These are phyloP conservation scores for Microtus oregoni DNA, from an alignment of 2,113 vertebrate species.

Conservation along the genomic window DNA sequence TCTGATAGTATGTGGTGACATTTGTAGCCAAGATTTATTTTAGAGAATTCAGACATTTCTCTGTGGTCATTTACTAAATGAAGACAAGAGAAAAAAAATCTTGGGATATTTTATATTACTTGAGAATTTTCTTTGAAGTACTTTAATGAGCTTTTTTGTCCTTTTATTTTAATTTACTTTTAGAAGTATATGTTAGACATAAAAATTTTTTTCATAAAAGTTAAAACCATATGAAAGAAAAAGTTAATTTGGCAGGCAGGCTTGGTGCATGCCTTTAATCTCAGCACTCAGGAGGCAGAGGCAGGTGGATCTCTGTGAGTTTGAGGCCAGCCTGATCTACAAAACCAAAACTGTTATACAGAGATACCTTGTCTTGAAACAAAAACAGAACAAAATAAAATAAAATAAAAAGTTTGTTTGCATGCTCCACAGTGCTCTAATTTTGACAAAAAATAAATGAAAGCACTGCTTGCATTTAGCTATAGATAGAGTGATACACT, in stretches of 20 bases:
- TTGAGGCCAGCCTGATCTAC: neutral
- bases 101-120: constrained; percentile 45
- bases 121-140: constrained; percentile 21
- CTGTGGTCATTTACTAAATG: neutral
- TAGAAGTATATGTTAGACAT: neutral
- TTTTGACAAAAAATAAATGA: constrained; percentile 25
- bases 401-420: neutral
- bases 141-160: neutral
- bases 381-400: neutral
- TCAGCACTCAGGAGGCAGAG: neutral
- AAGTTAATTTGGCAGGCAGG: neutral
- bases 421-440: neutral
- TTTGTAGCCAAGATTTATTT: neutral
- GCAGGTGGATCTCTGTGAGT: neutral
- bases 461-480: neutral
- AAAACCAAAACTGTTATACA: neutral
- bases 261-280: neutral
- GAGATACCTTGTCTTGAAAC: neutral
- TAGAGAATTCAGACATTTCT: neutral
- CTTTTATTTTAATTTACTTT: constrained; percentile 41
- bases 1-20: neutral
- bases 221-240: neutral
- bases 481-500: neutral
- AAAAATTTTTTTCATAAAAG: constrained; percentile 35
- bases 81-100: constrained; percentile 29